Percentiles rank a stretch among this genome's conserved stretches.
These are phyloP conservation scores for Elephantulus edwardii DNA, from an alignment of 2,113 vertebrate genomes.

Conservation along the genomic window DNA sequence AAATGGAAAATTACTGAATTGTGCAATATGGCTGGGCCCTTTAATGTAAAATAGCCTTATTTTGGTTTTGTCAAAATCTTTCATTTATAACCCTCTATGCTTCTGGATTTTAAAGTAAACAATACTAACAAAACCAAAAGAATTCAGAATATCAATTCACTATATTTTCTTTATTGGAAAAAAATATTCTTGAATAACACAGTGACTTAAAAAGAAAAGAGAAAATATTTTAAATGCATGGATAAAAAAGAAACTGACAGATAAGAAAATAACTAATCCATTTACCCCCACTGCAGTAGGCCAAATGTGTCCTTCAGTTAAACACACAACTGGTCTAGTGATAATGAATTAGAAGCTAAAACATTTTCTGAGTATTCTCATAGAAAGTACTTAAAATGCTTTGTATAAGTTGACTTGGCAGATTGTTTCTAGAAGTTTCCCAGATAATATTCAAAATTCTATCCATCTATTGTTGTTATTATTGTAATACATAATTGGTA, in stretches of 20 bases:
- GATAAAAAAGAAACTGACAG: constrained; percentile 63
- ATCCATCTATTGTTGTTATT: constrained; percentile 60
- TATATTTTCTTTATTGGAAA: constrained; percentile 77
- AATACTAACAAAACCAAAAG: constrained; percentile 61
- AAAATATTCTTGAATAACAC: constrained; percentile 63
- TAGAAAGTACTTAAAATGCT: constrained; percentile 54
- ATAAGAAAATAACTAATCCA: constrained; percentile 45
- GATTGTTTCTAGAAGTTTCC: constrained; percentile 58
- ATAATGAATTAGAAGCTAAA: constrained; percentile 28
- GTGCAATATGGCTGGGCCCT: neutral
- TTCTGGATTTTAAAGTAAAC: constrained; percentile 65
- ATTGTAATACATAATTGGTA: constrained; percentile 10
- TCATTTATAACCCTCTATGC: constrained; percentile 42
- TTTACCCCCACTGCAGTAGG: neutral
- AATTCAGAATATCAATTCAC: constrained; percentile 55
- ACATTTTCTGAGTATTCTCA: constrained; percentile 64
- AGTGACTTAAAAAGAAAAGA: constrained; percentile 70
- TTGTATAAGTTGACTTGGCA: constrained; percentile 39
- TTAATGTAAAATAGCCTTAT: constrained; percentile 37
- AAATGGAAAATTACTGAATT: constrained; percentile 50
- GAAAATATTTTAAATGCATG: constrained; percentile 53
- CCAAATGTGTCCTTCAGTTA: constrained; percentile 40
- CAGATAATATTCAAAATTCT: constrained; percentile 50
- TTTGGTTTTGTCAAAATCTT: constrained; percentile 48
- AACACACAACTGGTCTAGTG: constrained; percentile 2